Evolutionary conservation across 1,140 invertebrate species (phyloP), one percentile per base, ranked within the genome.

Genomic region (Drosophila sp.): DNA sequence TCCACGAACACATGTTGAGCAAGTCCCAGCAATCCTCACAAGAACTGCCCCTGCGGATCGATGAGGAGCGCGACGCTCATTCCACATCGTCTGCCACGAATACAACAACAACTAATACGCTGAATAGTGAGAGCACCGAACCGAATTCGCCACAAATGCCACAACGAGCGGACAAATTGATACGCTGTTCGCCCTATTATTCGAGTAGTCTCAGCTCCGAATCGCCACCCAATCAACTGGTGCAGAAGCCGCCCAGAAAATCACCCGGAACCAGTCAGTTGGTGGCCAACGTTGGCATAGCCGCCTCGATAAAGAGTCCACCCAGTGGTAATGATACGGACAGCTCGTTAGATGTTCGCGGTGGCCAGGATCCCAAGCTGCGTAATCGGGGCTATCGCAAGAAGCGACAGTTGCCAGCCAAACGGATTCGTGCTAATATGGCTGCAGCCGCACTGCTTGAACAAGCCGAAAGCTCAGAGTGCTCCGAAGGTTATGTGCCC

Each of bases 321-420:
- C 94, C 94, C 0, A 95, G 95, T 85, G 94, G 94, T 41, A 95
- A 95, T 72, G 95, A 95, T 66, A 95, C 95, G 1, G 95, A 95
- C 69, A 95, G 95, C 79, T 95, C 94, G 3, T 90, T 95, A 57
- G 95, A 95, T 92, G 93, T 93, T 68, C 93, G 70, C 62, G 94
- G 93, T 76, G 8, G 33, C 38, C 93, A 93, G 91, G 94, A 94
- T 93, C 93, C 92, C 23, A 94, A 93, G 27, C 92, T 94, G 63
- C 92, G 93, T 72, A 95, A 93, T 84, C 93, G 94, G 35, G 95
- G 94, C 6, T 95, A 95, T 81, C 92, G 95, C 71, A 93, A 95
- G 47, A 94, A 94, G 70, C 93, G 94, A 40, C 94, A 94, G 82
- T 89, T 94, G 23, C 83, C 91, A 0, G 92, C 93, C 25, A 93